Evolutionary conservation across 1,140 invertebrate species (phyloP).

Genomic region (Ladona fulva): DNA sequence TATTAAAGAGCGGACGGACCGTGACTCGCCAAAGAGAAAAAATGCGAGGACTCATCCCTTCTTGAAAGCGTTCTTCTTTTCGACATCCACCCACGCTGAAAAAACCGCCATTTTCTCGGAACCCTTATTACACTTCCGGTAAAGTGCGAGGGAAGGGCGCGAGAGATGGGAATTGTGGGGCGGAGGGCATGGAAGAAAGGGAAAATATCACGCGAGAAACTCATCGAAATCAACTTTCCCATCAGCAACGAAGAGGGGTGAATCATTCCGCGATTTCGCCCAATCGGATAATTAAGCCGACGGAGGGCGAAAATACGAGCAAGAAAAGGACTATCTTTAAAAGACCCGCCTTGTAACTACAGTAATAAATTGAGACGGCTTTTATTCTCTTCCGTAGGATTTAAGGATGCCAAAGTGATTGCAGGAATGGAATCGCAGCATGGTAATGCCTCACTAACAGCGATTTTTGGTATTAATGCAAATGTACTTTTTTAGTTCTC

Average conservation of each 20-base stretch:
- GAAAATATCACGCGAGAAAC: background rate
- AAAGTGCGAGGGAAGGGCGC: background rate
- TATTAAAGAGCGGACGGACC: background rate
- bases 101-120: background rate
- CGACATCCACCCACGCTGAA: background rate
- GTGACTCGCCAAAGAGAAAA: background rate
- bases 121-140: no score
- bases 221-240: background rate
- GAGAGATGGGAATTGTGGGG: background rate
- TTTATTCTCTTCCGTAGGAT: no score
- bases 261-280: background rate
- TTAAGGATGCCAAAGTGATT: no score
- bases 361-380: no score
- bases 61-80: background rate
- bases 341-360: no score
- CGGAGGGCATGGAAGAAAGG: no score
- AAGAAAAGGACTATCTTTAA: no score
- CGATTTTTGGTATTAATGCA: no score
- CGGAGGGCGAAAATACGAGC: no score
- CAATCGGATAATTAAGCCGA: background rate
- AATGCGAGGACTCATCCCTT: background rate
- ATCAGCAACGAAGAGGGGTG: background rate
- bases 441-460: no score
- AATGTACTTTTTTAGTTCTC: no score
- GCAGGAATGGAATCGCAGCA: no score